phyloP scores from a whole-genome alignment of 2,797 vertebrate genomes.

The Pangasius mekongensis region DNA sequence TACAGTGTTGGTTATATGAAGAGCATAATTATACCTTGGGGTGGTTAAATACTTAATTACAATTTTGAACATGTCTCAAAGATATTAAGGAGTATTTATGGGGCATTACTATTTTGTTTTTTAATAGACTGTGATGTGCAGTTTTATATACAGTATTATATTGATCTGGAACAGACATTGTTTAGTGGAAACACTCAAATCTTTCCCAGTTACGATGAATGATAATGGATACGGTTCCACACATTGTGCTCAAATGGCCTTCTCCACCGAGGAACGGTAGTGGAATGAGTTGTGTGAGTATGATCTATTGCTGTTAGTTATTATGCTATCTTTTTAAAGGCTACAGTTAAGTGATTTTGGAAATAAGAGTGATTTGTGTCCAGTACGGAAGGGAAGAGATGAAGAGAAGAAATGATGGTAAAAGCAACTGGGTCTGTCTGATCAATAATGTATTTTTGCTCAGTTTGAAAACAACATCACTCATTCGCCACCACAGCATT shows the following conservation, averaged over 20 bases:
- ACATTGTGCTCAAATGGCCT: slow-evolving; percentile 59
- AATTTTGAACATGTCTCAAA: slow-evolving; percentile 8
- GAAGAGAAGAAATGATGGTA: slow-evolving; percentile 69
- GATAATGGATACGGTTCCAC: slow-evolving; percentile 17
- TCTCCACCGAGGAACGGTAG: slow-evolving; percentile 67
- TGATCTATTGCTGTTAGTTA: slow-evolving; percentile 66
- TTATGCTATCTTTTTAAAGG: slow-evolving; percentile 64
- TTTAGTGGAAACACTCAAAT: neutral
- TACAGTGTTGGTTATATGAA: slow-evolving; percentile 41
- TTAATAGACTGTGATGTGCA: neutral
- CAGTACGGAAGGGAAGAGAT: slow-evolving; percentile 63
- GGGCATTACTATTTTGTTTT: neutral
- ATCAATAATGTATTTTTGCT: slow-evolving; percentile 81
- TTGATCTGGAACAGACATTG: slow-evolving; percentile 3
- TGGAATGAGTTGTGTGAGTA: slow-evolving; percentile 58
- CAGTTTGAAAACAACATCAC: slow-evolving; percentile 70
- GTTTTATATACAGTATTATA: neutral
- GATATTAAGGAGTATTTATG: slow-evolving; percentile 27
- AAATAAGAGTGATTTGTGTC: slow-evolving; percentile 75
- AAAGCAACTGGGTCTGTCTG: slow-evolving; percentile 69
- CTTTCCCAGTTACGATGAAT: neutral
- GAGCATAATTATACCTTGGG: slow-evolving; percentile 26
- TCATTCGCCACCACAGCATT: slow-evolving; percentile 69
- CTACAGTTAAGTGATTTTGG: slow-evolving; percentile 68
- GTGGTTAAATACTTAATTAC: slow-evolving; percentile 29